Conservation (phyloP, 92 coral and sea anemone species). For the Porites rus region DNA sequence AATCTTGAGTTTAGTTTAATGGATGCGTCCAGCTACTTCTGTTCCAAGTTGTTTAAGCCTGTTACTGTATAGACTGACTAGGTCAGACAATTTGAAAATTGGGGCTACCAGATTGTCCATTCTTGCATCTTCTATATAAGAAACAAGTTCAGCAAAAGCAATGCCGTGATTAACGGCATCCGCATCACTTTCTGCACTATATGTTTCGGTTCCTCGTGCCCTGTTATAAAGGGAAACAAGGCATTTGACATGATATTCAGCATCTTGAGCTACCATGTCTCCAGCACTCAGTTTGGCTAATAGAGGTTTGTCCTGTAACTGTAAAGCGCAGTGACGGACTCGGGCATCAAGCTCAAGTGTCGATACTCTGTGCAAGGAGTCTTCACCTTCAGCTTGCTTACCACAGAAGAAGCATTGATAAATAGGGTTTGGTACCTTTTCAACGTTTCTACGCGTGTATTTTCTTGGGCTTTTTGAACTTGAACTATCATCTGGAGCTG, state of each 20-base stretch:
- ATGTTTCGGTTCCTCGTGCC: neutral
- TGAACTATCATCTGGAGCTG: constrained; percentile 30
- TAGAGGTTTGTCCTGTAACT: constrained; percentile 54
- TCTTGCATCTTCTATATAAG: constrained; percentile 60
- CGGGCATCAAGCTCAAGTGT: constrained; percentile 51
- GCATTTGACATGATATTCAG: constrained; percentile 53
- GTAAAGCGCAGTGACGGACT: constrained; percentile 53
- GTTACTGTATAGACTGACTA: constrained; percentile 50
- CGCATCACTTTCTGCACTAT: constrained; percentile 3
- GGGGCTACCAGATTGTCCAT: neutral
- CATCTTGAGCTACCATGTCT: constrained; percentile 67
- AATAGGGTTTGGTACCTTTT: neutral
- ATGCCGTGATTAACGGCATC: constrained; percentile 41
- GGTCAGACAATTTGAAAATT: constrained; percentile 50
- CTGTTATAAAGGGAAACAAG: constrained; percentile 23
- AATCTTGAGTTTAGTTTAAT: constrained; percentile 58
- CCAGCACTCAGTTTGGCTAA: constrained; percentile 61
- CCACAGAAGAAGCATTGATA: constrained; percentile 58
- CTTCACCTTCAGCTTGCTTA: constrained; percentile 19
- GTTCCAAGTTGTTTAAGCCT: constrained; percentile 51
- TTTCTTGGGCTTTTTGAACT: constrained; percentile 20
- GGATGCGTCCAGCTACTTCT: neutral
- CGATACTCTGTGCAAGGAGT: constrained; percentile 34
- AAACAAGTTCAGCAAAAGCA: constrained; percentile 71
- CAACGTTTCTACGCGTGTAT: constrained; percentile 42